Evolutionary conservation across 2,113 vertebrate species (phyloP).

Genomic region (Boleophthalmus pectinirostris): DNA sequence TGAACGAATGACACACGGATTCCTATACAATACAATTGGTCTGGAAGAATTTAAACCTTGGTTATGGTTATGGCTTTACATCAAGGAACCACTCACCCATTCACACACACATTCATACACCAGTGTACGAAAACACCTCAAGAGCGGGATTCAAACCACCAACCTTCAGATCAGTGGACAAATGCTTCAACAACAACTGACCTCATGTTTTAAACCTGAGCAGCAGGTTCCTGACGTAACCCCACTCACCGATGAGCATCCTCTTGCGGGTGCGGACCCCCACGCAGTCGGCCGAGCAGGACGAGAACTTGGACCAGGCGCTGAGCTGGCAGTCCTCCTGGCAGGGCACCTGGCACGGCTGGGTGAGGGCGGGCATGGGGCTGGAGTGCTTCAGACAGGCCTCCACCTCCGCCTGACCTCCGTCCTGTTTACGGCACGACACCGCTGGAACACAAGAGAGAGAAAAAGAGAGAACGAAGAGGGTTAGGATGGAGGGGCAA

Average conservation of each 20-base stretch:
- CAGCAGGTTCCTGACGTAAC: background rate
- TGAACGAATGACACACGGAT: no score
- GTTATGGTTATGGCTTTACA: no score
- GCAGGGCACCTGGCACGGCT: slow-evolving; percentile 91
- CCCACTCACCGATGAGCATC: slow-evolving; percentile 84
- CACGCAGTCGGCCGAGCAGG: slow-evolving; percentile 91
- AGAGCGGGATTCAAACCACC: no score
- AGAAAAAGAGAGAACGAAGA: background rate
- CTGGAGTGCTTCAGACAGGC: slow-evolving; percentile 85
- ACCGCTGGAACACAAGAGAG: slow-evolving; percentile 77
- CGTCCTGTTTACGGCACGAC: slow-evolving; percentile 92
- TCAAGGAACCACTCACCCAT: no score
- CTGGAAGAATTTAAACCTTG: no score
- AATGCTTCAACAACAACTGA: no score
- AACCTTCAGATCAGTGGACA: no score
- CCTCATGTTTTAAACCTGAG: no score
- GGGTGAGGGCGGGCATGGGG: slow-evolving; percentile 87
- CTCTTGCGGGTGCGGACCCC: slow-evolving; percentile 91
- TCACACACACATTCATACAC: no score
- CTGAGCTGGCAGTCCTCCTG: slow-evolving; percentile 96
- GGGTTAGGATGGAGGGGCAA: background rate
- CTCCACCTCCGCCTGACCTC: slow-evolving; percentile 84
- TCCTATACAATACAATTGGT: no score
- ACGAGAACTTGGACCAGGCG: slow-evolving; percentile 94
- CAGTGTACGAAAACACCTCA: no score